Evolutionary conservation across 2,888 invertebrate species (phyloP).

Genomic region (Trichacis sp.): DNA sequence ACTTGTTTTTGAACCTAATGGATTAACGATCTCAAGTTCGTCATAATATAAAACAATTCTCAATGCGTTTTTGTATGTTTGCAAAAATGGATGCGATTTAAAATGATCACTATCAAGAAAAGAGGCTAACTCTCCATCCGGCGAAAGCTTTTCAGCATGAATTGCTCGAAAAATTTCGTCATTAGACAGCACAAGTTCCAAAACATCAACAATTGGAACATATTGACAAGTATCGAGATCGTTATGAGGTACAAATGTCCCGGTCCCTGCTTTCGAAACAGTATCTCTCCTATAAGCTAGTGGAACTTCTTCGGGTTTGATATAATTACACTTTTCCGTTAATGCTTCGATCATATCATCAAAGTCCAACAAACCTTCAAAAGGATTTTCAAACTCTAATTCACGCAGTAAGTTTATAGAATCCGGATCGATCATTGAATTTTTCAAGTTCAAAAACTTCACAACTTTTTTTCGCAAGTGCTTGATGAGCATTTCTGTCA

Average conservation of each 20-base stretch:
- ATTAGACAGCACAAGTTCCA: conserved; percentile 30
- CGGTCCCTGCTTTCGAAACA: conserved; percentile 15
- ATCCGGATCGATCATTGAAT: conserved; percentile 1
- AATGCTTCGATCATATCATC: conserved; percentile 23
- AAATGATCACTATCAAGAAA: conserved; percentile 39
- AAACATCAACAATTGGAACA: conserved; percentile 29
- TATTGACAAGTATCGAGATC: conserved; percentile 34
- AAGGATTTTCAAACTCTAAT: conserved; percentile 22
- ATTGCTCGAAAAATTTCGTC: conserved; percentile 15
- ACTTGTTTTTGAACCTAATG: conserved; percentile 39
- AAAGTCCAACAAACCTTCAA: conserved; percentile 8
- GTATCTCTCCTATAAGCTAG: conserved; percentile 23
- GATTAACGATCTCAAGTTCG: conserved; percentile 40
- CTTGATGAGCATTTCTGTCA: neutral
- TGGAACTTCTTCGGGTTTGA: conserved; percentile 14
- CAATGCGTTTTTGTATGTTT: conserved; percentile 16
- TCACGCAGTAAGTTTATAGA: conserved; percentile 5
- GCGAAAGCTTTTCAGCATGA: conserved; percentile 19
- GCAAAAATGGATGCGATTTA: conserved; percentile 24
- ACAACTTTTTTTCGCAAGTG: neutral
- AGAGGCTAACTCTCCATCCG: conserved; percentile 20
- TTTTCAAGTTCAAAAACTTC: neutral
- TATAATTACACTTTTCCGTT: conserved; percentile 9
- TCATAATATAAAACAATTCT: conserved; percentile 38
- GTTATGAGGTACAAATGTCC: conserved; percentile 21